These are phyloP conservation scores for Aspidiotus rigidus DNA, from an alignment of 2,888 invertebrate genomes.

Conservation along the genomic window DNA sequence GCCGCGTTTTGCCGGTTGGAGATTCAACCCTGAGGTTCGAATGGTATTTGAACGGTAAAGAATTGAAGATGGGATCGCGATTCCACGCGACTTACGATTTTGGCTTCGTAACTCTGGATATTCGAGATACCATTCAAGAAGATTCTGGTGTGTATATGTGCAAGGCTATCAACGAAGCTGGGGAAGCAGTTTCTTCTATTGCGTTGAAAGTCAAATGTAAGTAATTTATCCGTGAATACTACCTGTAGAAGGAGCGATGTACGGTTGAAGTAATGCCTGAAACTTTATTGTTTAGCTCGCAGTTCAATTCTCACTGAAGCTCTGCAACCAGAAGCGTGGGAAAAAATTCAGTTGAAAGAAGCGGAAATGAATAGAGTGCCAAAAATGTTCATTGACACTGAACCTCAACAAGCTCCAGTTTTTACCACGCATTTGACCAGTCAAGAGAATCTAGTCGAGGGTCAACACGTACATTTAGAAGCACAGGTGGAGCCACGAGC, in stretches of 20 bases:
- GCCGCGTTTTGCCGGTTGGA: constrained; percentile 84
- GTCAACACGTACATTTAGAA: constrained; percentile 75
- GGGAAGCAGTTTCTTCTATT: constrained; percentile 87
- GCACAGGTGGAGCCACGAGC: constrained; percentile 85
- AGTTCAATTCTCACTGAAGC: constrained; percentile 73
- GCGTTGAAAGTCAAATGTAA: constrained; percentile 72
- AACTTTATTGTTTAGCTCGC: constrained; percentile 45
- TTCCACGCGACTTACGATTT: constrained; percentile 89
- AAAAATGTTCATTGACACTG: constrained; percentile 74
- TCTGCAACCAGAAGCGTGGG: constrained; percentile 83
- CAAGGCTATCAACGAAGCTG: constrained; percentile 85
- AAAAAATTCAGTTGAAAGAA: constrained; percentile 82
- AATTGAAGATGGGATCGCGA: constrained; percentile 81
- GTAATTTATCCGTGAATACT: constrained; percentile 25
- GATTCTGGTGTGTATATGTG: constrained; percentile 91
- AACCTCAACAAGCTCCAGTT: constrained; percentile 86
- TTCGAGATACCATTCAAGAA: constrained; percentile 74
- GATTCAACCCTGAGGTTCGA: constrained; percentile 86
- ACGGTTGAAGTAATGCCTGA: no score
- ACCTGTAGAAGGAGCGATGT: not conserved
- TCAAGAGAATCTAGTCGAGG: constrained; percentile 72
- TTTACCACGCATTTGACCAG: constrained; percentile 85
- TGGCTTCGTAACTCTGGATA: constrained; percentile 86
- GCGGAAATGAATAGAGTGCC: constrained; percentile 84
- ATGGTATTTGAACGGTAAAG: constrained; percentile 92